phyloP scores from a whole-genome alignment of 2,888 invertebrate genomes.

The Ormyrus rosae region DNA sequence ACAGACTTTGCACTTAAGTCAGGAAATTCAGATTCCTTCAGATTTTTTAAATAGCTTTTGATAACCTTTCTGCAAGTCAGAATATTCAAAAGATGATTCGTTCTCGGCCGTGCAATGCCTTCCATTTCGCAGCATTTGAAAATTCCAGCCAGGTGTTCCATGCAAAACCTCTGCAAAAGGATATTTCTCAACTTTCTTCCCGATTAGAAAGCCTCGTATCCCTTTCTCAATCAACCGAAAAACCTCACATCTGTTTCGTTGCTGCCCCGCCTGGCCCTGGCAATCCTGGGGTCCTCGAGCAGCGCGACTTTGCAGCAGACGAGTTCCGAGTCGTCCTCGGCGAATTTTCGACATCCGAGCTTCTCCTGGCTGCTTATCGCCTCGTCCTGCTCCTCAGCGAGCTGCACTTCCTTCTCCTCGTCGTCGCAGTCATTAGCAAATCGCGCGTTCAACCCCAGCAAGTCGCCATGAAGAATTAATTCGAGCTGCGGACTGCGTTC shows the following conservation, averaged over 20 bases:
- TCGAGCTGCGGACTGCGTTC: slow-evolving; percentile 42
- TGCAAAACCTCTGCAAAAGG: slow-evolving; percentile 5
- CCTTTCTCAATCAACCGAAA: background rate
- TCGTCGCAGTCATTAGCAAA: slow-evolving; percentile 20
- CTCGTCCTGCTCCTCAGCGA: background rate
- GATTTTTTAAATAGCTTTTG: too few relatives aligned
- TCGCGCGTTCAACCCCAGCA: slow-evolving; percentile 51
- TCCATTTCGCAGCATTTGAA: slow-evolving; percentile 20
- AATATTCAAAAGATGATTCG: slow-evolving; percentile 43
- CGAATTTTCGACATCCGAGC: slow-evolving; percentile 14
- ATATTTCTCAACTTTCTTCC: background rate
- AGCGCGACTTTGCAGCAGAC: slow-evolving; percentile 13
- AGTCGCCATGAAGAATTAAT: slow-evolving; percentile 62
- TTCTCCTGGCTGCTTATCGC: background rate
- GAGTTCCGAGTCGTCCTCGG: background rate
- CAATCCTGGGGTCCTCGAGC: slow-evolving; percentile 55
- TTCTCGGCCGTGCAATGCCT: slow-evolving; percentile 15
- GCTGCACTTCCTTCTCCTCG: background rate
- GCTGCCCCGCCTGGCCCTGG: slow-evolving; percentile 43
- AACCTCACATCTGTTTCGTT: slow-evolving; percentile 13
- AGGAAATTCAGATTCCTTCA: too few relatives aligned
- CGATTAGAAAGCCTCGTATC: background rate
- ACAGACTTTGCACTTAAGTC: too few relatives aligned
- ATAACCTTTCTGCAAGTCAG: background rate
- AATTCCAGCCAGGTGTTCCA: slow-evolving; percentile 30